phyloP scores from a whole-genome alignment of 2,797 vertebrate genomes.

The Picus viridis region DNA sequence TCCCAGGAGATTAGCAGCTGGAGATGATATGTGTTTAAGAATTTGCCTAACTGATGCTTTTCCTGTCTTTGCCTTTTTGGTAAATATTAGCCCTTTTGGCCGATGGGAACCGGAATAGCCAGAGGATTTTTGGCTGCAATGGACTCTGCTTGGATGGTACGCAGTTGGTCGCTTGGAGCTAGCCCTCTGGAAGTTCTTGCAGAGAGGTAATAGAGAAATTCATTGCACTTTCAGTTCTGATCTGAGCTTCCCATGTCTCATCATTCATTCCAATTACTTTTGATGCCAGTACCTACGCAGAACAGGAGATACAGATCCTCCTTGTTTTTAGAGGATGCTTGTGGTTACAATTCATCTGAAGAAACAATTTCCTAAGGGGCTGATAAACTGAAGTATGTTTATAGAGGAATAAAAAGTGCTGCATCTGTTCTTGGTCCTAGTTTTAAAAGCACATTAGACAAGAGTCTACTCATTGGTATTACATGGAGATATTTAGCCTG shows the following conservation, averaged over 20 bases:
- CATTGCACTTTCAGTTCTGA: background rate
- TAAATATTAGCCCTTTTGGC: constrained; percentile 91
- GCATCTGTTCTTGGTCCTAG: background rate
- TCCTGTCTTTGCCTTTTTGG: background rate
- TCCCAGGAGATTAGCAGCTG: background rate
- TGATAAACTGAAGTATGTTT: background rate
- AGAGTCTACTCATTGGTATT: background rate
- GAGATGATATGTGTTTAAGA: background rate
- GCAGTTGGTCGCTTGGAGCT: constrained; percentile 92
- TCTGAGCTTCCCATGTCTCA: background rate
- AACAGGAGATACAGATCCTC: background rate
- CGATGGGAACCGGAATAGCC: constrained; percentile 98
- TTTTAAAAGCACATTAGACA: background rate
- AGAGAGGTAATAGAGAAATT: constrained; percentile 85
- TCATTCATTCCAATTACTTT: background rate
- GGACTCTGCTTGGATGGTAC: constrained; percentile 98
- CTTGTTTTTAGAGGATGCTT: background rate
- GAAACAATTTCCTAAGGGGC: background rate
- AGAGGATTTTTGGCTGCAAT: constrained; percentile 97
- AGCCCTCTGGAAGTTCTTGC: constrained; percentile 92
- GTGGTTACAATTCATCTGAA: background rate
- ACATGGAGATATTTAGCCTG: background rate
- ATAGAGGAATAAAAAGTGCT: background rate
- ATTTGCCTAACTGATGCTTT: background rate
- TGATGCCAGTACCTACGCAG: background rate